Evolutionary conservation across 1,140 invertebrate species (phyloP), one percentile per base, ranked within the genome.

Genomic region (Ostrea edulis): DNA sequence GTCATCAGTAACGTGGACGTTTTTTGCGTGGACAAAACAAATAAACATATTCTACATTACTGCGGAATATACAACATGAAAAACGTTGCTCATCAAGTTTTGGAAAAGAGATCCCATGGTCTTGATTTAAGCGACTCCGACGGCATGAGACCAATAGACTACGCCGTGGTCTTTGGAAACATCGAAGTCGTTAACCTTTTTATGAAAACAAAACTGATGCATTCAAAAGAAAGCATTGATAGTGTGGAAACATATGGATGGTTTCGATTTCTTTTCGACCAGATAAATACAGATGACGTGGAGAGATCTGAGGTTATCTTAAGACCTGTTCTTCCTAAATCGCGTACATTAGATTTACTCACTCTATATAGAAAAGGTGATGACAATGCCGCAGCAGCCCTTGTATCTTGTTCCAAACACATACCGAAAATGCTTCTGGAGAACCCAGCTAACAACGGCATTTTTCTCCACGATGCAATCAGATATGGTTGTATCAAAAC

Each of bases 11-110:
- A 44, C 5, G 54, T 65, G 14, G 55, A 87, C 54, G 55, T 44
- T 25, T 58, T 22, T 12, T 44, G 25, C n/a, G 35, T 65, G 12
- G 86, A 87, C 55, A 82, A 65, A 22, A 14, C 7, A 58, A 55
- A 87, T 83, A 87, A 62, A 82, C 51, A 54, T 22, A n/a, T 58
- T 29, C 62, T 87, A 62, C 86, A 87, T 87, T 87, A 87, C 22
- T 87, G 77, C 35, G 86, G 53, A 44, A 58, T 62, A 22, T 62
- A 53, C 25, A 68, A 82, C 9, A 82, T 87, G 81, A 54, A 82
- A 62, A 51, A 62, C n/a, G 29, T 87, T 35, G 25, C 81, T 17
- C 14, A 25, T 17, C 35, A n/a, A 12, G 52, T 87, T 25, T 11
- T 62, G 25, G 81, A 87, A 12, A 87, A 62, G 35, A 51, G 2